Conservation (phyloP, 2,113 vertebrate species). For the Phrynosoma blainvillii region DNA sequence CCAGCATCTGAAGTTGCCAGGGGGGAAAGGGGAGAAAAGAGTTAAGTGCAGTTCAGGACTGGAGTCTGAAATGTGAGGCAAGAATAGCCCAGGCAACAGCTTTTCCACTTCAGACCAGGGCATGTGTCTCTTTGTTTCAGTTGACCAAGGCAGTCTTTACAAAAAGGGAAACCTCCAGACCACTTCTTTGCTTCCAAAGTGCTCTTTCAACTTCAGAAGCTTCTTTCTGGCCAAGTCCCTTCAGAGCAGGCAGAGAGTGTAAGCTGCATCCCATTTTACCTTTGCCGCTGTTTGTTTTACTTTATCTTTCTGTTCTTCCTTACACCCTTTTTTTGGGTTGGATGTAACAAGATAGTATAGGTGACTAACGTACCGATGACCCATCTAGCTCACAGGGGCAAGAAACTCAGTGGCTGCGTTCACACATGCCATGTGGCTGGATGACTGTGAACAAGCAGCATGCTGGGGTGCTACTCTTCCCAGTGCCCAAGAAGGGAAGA, state of each 20-base stretch:
- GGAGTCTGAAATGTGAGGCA: background rate
- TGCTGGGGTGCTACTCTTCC: background rate
- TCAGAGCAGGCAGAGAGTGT: background rate
- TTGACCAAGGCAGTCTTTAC: slow-evolving; percentile 11
- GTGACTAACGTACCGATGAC: background rate
- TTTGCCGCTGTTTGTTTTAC: slow-evolving; percentile 51
- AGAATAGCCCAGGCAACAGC: background rate
- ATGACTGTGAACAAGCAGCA: background rate
- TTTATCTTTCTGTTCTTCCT: background rate
- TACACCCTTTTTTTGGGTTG: slow-evolving; percentile 12
- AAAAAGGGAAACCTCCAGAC: background rate
- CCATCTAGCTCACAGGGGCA: background rate
- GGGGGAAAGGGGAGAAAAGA: background rate
- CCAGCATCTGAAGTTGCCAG: no score
- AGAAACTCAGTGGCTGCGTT: slow-evolving; percentile 14
- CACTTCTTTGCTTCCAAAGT: background rate
- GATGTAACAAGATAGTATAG: background rate
- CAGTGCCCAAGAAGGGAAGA: background rate
- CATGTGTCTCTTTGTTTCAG: background rate
- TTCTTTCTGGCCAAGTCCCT: slow-evolving; percentile 5
- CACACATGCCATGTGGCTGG: background rate
- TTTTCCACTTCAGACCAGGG: no score
- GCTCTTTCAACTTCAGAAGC: background rate
- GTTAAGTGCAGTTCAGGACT: background rate
- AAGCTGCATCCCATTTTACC: slow-evolving; percentile 6